These are phyloP conservation scores for Pandion haliaetus DNA, from an alignment of 2,113 vertebrate genomes.

Conservation along the genomic window DNA sequence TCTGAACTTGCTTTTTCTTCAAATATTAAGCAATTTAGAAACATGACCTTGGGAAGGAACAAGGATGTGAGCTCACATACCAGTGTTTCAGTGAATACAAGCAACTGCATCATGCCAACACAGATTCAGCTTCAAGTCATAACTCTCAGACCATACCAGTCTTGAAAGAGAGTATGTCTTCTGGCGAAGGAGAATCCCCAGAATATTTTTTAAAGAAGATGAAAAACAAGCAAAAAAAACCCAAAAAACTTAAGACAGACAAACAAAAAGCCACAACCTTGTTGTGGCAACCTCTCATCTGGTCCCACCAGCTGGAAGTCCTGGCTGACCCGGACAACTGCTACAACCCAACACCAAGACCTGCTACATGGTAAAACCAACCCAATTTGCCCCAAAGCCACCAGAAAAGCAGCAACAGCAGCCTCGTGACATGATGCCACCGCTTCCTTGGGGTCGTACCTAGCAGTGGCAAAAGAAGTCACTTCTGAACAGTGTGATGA, in stretches of 20 bases:
- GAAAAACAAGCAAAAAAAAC: background rate
- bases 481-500: background rate
- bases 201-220: background rate
- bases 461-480: background rate
- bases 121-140: background rate
- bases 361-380: background rate
- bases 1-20: background rate
- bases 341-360: background rate
- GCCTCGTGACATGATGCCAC: too few species aligned
- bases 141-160: background rate
- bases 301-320: background rate
- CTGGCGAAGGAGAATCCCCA: background rate
- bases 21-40: background rate
- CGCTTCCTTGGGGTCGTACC: fast-evolving
- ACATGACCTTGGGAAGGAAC: background rate
- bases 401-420: background rate
- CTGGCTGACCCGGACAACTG: too few species aligned
- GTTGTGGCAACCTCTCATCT: background rate
- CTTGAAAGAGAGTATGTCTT: background rate
- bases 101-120: background rate
- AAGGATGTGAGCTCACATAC: fast-evolving
- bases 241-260: too few species aligned
- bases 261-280: background rate
- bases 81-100: background rate
- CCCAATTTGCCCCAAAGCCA: background rate